Base-by-base conservation (phyloP, 1,140 invertebrate genomes). In the Chrysopa pallens region DNA sequence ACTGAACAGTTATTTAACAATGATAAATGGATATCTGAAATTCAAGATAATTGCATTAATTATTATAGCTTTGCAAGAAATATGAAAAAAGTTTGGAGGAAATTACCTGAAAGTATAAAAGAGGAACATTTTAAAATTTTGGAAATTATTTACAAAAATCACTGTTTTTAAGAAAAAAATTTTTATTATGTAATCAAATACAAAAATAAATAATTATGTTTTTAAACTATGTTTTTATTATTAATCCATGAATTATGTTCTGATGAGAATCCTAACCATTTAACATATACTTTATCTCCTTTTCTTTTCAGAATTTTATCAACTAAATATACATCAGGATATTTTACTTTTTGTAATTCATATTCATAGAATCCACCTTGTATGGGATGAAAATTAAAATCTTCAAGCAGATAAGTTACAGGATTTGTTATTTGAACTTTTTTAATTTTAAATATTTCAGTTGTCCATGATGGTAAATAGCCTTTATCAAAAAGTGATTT, bases 251-350 rank as follows among this genome's bases (percentile, higher is more conserved):
- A 38, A 42, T 57, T 50, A 38, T 50, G 44, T 9, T 29, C 46
- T 8, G 35, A 23, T 43, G 47, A 45, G 23, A 54, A 53, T 38
- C 49, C 53, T 41, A 55, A 45, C 51, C 53, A 58, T 42, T 54
- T 53, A 36, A 58, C 51, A 41, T 46, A 56, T 27, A 58, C 35
- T 42, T 53, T 50, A 42, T 58, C 45, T 15, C 43, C 51, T 43
- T 52, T 46, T 42, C 42, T 50, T 42, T 46, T 41, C 29, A 59
- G 27, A 15, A 59, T 47, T 44, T 56, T 58, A 45, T 55, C 52
- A 36, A 58, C 48, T 15, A 60, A 39, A 50, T 58, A 55, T 42
- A 54, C 46, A 44, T 60, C 49, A 15, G 44, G 45, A 47, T 54
- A 42, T 48, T 46, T 51, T 12, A 48, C 46, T 47, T 43, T 47